A percentile compares a stretch with the other conserved stretches of the same genome.
These are phyloP conservation scores for Rhamphomyia laevipes DNA, from an alignment of 2,888 invertebrate genomes.

Conservation along the genomic window DNA sequence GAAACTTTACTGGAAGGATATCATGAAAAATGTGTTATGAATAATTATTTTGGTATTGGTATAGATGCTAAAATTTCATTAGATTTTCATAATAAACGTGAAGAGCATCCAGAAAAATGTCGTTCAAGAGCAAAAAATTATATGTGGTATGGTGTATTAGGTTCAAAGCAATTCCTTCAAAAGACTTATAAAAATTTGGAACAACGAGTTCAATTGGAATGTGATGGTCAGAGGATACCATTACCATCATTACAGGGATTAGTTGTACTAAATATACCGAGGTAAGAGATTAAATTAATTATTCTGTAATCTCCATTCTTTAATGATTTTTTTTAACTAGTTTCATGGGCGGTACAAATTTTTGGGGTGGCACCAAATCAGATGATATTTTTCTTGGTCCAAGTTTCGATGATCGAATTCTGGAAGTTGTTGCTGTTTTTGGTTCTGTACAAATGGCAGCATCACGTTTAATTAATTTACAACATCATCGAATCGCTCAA, in stretches of 20 bases:
- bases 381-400: constrained; percentile 87
- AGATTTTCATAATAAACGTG: constrained; percentile 93
- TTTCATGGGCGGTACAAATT: constrained; percentile 97
- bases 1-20: constrained; percentile 78
- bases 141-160: constrained; percentile 83
- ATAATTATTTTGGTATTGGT: constrained; percentile 97
- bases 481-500: constrained; percentile 94
- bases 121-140: constrained; percentile 88
- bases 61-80: constrained; percentile 95
- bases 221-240: constrained; percentile 91
- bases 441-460: constrained; percentile 98
- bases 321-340: constrained; percentile 37
- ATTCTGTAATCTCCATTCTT: neutral
- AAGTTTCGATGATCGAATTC: constrained; percentile 88
- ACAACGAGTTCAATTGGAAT: constrained; percentile 87
- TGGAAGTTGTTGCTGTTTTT: constrained; percentile 96
- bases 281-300: constrained; percentile 37
- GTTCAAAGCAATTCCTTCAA: constrained; percentile 68
- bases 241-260: constrained; percentile 93
- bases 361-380: constrained; percentile 91
- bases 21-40: constrained; percentile 93
- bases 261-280: constrained; percentile 90
- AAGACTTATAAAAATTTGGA: constrained; percentile 93
- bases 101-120: constrained; percentile 95
- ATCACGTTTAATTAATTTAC: constrained; percentile 84